These are phyloP conservation scores for Polymixis lichenea DNA, from an alignment of 2,888 invertebrate species.

Conservation along the genomic window DNA sequence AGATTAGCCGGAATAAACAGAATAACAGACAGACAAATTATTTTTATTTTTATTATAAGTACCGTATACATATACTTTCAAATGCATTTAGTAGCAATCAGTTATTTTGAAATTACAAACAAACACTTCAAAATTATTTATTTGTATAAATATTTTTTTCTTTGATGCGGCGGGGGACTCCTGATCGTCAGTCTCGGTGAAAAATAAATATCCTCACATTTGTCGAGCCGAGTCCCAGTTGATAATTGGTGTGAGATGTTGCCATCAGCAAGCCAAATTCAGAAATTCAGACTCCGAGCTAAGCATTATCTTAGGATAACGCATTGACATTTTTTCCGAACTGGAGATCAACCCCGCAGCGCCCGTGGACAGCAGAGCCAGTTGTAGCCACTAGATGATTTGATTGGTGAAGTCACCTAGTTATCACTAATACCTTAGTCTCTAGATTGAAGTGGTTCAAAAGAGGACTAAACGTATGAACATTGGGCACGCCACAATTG, in stretches of 20 bases:
- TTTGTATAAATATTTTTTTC: not conserved
- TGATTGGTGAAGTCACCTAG: not conserved
- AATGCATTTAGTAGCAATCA: too few relatives aligned
- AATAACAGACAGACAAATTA: too few relatives aligned
- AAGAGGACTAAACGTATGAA: not conserved
- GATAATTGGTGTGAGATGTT: not conserved
- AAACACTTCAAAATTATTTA: too few relatives aligned
- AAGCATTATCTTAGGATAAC: not conserved
- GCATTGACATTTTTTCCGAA: not conserved
- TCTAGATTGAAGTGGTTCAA: not conserved
- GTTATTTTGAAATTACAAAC: too few relatives aligned
- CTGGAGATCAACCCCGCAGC: not conserved
- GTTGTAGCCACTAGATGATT: not conserved
- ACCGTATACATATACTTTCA: too few relatives aligned
- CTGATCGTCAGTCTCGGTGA: not conserved
- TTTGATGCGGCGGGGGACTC: too few relatives aligned
- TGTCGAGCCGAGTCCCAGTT: not conserved
- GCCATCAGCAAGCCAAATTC: not conserved
- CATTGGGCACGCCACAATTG: too few relatives aligned
- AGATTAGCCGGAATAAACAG: too few relatives aligned
- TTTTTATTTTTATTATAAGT: too few relatives aligned
- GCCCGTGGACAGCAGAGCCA: not conserved
- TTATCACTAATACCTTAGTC: not conserved
- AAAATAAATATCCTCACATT: not conserved
- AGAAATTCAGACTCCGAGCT: not conserved